Conservation (phyloP, 2,888 invertebrate species). For the Melanchra persicariae region DNA sequence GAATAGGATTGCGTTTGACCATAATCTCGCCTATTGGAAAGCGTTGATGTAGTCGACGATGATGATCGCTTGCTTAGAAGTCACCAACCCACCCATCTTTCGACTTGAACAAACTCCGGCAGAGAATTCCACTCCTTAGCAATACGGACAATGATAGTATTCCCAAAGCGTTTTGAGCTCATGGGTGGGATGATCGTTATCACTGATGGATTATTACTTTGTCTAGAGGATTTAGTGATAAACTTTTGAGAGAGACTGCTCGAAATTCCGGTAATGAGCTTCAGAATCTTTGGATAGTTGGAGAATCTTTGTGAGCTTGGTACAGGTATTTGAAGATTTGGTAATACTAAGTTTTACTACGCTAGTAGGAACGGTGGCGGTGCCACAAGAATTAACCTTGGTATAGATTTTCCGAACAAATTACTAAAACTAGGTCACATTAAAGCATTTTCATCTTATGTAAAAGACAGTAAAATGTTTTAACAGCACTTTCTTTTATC, state of each 20-base stretch:
- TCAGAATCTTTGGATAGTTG: conserved; percentile 34
- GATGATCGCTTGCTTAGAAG: no score
- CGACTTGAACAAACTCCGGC: no score
- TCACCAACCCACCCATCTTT: no score
- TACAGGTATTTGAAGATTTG: conserved; percentile 2
- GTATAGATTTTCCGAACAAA: neutral
- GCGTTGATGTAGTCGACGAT: no score
- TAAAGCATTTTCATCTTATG: neutral
- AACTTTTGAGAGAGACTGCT: conserved; percentile 58
- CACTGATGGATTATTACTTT: neutral
- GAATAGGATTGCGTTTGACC: no score
- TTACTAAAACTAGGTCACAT: neutral
- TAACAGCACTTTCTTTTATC: no score
- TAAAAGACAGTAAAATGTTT: neutral
- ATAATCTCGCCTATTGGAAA: no score
- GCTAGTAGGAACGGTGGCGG: neutral
- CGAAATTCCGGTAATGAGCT: conserved; percentile 36
- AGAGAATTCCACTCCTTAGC: no score
- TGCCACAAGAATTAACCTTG: neutral
- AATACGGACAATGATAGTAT: no score
- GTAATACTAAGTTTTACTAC: neutral
- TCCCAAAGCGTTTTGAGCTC: no score
- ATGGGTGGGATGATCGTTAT: neutral
- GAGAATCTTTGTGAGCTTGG: conserved; percentile 25
- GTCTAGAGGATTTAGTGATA: conserved; percentile 49